Base-by-base conservation (phyloP, 2,113 vertebrate species). In the Lagenorhynchus albirostris region DNA sequence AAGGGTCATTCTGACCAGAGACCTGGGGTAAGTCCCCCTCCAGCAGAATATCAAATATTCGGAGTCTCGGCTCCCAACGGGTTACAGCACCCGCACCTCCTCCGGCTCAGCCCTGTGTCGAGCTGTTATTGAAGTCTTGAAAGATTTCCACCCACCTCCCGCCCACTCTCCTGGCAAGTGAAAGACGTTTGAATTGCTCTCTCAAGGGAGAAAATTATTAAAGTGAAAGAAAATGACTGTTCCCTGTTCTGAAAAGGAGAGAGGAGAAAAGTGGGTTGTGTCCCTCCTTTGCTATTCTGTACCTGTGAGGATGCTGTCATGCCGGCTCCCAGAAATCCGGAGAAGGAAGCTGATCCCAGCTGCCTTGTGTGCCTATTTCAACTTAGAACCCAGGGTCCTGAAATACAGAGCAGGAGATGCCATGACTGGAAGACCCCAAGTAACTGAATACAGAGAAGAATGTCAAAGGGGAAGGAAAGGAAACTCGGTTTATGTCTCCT, bases 171-270 rank as follows among this genome's bases (percentile, higher is more conserved):
- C 41, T 91, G 91, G 97, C 94, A 97, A 94, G 84, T 97, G 96
- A 97, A 96, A 97, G 96, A 97, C 90, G 20, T 96, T 96, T 98
- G 87, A 97, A 97, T 98, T 95, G 97, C 65, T 97, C 70, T 95
- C 41, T 23, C 87, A 97, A 94, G 90, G 80, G 94, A 92, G 94
- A 88, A 97, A 94, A 95, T 97, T 91, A 96, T 97, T 96, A 88
- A 97, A 98, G 95, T 95, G 76, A 96, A 95, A 97, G 92, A 96
- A 97, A 97, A 97, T 97, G 96, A 97, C 96, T 97, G 96, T 97
- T 97, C 92, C 76, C 80, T 95, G 94, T 96, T 96, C 92, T 96
- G 65, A 97, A 97, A 97, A 94, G 91, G 91, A 95, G 98, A 97
- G 84, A 58, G 85, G 77, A 93, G 83, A 63, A 89, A 41, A 79